phyloP scores from a whole-genome alignment of 1,140 invertebrate genomes.

The Frieseomelitta varia region DNA sequence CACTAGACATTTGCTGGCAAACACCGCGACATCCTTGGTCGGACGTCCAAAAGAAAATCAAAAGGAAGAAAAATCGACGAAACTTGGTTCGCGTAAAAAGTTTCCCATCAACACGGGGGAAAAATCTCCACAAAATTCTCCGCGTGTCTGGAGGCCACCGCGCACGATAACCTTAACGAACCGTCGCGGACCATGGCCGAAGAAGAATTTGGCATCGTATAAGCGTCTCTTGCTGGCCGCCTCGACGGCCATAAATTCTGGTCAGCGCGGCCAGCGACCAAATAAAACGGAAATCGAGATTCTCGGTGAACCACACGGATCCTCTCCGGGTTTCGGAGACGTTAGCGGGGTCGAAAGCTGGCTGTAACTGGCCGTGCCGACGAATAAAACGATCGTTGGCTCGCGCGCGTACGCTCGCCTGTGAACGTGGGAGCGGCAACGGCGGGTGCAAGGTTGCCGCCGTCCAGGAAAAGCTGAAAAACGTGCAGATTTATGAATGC shows the following conservation, averaged over 20 bases:
- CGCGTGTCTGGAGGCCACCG: background rate
- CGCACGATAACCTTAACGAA: conserved; percentile 54
- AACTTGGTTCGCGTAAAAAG: background rate
- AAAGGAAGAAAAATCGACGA: background rate
- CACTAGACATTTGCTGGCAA: too few relatives aligned
- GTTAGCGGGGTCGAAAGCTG: conserved; percentile 33
- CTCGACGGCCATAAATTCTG: conserved; percentile 59
- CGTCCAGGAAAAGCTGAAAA: conserved; percentile 63
- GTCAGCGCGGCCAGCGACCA: conserved; percentile 48
- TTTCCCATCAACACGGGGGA: background rate
- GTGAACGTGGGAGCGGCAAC: conserved; percentile 39
- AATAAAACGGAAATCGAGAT: conserved; percentile 67
- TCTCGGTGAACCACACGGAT: conserved; percentile 51
- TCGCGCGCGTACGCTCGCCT: background rate
- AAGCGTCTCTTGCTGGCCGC: conserved; percentile 47
- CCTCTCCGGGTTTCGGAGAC: conserved; percentile 19
- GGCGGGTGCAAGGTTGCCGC: conserved; percentile 32
- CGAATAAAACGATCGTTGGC: conserved; percentile 43
- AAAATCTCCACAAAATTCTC: background rate
- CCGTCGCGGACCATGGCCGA: conserved; percentile 26
- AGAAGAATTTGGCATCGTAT: conserved; percentile 63
- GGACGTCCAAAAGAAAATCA: background rate
- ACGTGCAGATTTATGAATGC: conserved; percentile 61
- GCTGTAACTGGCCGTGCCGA: background rate
- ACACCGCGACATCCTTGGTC: too few relatives aligned